Base-by-base conservation (phyloP, 2,797 vertebrate species). In the Tapirus indicus region DNA sequence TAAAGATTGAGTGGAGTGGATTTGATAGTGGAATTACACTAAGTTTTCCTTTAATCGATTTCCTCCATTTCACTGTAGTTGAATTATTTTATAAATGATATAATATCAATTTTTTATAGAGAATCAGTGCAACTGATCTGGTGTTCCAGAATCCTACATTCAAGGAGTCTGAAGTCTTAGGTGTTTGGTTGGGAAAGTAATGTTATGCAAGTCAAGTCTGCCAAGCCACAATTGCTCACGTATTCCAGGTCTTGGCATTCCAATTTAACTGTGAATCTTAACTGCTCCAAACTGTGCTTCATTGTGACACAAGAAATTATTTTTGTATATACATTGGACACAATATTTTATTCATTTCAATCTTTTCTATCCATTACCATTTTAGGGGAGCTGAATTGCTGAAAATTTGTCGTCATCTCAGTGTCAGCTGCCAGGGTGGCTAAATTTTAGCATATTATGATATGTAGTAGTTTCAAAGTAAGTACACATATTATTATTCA, bases 391-490 rank as follows among this genome's bases (percentile, higher is more conserved):
- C 9, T n/a, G 5, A 78, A 7, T 88, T 85, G 21, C 21, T 71
- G 7, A 96, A 87, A 92, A 10, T 54, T 49, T 95, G 27, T 3
- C n/a, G 62, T 82, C 84, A 80, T 58, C 38, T 92, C 29, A 88
- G 35, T 74, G 7, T 71, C 49, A 82, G 49, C 47, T 58, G 1
- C 16, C 25, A 86, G 69, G 4, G 23, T 62, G 74, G 4, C 49
- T 94, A 35, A 75, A 77, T 94, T 87, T 94, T 62, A 95, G 14
- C 17, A 9, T 74, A 92, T 66, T 27, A 80, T 60, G 58, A 72
- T 80, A 94, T 58, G 23, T 49, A 93, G 13, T 52, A 90, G n/a
- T 96, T 93, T 52, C 69, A 82, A 84, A 94, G 35, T 60, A 84
- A 52, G 49, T 52, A 52, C 18, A 64, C 12, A 44, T n/a, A 20